Evolutionary conservation across 1,140 invertebrate genomes (phyloP).

Genomic region (Drosophila baimaii): DNA sequence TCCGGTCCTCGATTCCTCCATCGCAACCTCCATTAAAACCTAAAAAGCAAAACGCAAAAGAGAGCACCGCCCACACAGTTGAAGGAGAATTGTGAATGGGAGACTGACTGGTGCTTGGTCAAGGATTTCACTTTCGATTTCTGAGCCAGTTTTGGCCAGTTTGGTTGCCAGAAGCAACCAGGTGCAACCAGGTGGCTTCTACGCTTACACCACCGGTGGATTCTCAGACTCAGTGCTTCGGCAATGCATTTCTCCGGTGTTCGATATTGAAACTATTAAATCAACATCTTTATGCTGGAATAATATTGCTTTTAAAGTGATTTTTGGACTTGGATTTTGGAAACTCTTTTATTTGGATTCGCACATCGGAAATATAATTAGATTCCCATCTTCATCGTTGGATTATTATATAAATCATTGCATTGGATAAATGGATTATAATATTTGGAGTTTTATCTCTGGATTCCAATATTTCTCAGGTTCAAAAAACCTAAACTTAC

Average conservation of each 20-base stretch:
- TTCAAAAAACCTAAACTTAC: too few relatives aligned
- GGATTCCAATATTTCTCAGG: not conserved
- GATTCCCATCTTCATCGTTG: not conserved
- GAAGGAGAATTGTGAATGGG: slow-evolving; percentile 11
- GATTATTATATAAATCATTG: not conserved
- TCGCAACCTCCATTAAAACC: slow-evolving; percentile 11
- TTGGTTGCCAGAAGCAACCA: slow-evolving; percentile 73
- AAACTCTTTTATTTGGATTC: not conserved
- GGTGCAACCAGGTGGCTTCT: slow-evolving; percentile 59
- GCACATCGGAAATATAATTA: not conserved
- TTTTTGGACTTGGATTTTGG: not conserved
- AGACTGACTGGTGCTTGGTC: slow-evolving; percentile 23
- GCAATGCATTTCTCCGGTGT: not conserved
- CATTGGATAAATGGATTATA: too few relatives aligned
- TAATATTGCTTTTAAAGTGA: not conserved
- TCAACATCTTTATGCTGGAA: not conserved
- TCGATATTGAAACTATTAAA: slow-evolving; percentile 4
- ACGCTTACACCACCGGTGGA: slow-evolving; percentile 42
- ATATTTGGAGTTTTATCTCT: too few relatives aligned
- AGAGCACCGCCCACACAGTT: slow-evolving; percentile 21
- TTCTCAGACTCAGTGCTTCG: not conserved
- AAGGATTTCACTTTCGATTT: slow-evolving; percentile 77
- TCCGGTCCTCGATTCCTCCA: slow-evolving; percentile 6
- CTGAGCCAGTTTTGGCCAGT: slow-evolving; percentile 32
- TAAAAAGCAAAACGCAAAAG: not conserved